phyloP scores from a whole-genome alignment of 1,140 invertebrate species.

The Pogonomyrmex californicus region DNA sequence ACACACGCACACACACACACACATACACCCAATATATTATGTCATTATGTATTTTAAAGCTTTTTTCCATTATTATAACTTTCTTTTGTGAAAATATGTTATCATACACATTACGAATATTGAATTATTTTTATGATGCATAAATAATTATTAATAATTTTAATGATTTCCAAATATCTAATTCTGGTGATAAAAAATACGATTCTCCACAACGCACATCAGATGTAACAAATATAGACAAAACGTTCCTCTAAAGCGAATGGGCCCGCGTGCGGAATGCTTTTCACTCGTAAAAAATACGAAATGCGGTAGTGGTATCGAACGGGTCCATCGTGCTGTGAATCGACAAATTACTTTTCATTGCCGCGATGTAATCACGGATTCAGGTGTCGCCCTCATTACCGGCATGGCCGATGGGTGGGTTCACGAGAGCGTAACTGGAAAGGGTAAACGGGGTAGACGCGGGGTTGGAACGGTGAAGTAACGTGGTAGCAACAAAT shows the following conservation, averaged over 20 bases:
- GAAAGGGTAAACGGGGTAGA: conserved; percentile 66
- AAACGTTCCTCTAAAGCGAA: not conserved
- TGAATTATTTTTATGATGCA: not conserved
- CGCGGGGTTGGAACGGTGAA: conserved; percentile 34
- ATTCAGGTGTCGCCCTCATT: conserved; percentile 78
- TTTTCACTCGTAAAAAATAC: conserved; percentile 74
- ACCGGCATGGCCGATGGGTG: conserved; percentile 54
- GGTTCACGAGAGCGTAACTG: conserved; percentile 71
- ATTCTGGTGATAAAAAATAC: not conserved
- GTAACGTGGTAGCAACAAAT: conserved; percentile 78
- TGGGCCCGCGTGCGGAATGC: conserved; percentile 16
- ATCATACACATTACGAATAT: not conserved
- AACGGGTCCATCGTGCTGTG: conserved; percentile 76
- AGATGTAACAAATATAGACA: not conserved
- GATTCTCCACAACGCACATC: not conserved
- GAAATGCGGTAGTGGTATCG: conserved; percentile 74
- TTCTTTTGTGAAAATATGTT: not conserved
- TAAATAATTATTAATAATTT: not conserved
- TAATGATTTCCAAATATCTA: conserved; percentile 12
- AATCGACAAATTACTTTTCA: conserved; percentile 79
- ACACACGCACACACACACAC: too few species aligned
- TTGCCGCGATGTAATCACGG: conserved; percentile 78
- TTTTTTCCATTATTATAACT: not conserved
- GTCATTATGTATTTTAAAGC: not conserved
- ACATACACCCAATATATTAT: too few species aligned